phyloP scores from a whole-genome alignment of 53 echinoderm and acorn worm species.

The Astropecten irregularis region DNA sequence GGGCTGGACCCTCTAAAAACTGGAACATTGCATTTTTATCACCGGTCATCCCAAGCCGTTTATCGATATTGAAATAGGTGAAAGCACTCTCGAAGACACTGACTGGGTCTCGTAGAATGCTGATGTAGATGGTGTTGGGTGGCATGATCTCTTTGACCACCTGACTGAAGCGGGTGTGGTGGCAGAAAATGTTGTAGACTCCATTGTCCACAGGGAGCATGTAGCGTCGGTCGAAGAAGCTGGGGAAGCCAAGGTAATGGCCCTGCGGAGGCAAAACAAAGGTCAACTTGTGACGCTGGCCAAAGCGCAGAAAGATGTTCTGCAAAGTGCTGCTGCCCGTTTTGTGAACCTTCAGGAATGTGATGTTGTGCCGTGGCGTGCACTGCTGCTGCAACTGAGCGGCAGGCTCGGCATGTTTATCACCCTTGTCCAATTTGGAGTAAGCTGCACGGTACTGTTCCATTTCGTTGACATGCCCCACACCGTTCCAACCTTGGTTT shows the following conservation, averaged over 20 bases:
- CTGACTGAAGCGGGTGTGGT: conserved; percentile 90
- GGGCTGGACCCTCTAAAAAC: conserved; percentile 68
- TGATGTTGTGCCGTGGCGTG: conserved; percentile 79
- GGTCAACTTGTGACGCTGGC: conserved; percentile 75
- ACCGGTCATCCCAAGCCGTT: conserved; percentile 70
- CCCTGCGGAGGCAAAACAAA: conserved; percentile 88
- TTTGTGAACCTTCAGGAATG: conserved; percentile 93
- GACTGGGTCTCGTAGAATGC: conserved; percentile 92
- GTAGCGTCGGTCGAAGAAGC: conserved; percentile 75
- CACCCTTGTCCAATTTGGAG: not conserved
- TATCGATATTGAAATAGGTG: conserved; percentile 94
- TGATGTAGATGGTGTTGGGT: conserved; percentile 82
- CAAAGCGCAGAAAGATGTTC: conserved; percentile 93
- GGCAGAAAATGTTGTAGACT: conserved; percentile 90
- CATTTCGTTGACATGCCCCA: not conserved
- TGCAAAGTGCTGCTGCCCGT: conserved; percentile 97
- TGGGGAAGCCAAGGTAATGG: conserved; percentile 92
- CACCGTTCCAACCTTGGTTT: conserved; percentile 18
- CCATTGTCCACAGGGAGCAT: conserved; percentile 71
- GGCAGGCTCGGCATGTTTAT: not conserved
- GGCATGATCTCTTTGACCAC: conserved; percentile 88
- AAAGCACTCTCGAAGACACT: conserved; percentile 97
- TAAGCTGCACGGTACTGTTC: conserved; percentile 13
- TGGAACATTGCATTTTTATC: conserved; percentile 77
- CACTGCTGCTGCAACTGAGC: not conserved